phyloP scores from a whole-genome alignment of 2,888 invertebrate species.

The Lepidochrysops patricia region DNA sequence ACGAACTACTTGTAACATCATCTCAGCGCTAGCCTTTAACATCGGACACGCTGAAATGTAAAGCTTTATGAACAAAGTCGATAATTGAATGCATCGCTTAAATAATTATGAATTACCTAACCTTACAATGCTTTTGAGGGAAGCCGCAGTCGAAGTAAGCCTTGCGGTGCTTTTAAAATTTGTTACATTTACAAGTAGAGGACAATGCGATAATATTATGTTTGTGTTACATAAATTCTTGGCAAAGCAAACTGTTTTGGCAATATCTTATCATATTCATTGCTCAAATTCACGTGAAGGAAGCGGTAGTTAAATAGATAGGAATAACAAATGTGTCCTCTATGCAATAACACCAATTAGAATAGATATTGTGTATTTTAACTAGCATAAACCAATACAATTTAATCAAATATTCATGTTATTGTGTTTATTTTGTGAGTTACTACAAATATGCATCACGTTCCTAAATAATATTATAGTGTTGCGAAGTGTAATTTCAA shows the following conservation, averaged over 20 bases:
- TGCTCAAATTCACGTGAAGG: slow-evolving; percentile 17
- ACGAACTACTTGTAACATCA: too few relatives aligned
- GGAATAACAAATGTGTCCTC: slow-evolving; percentile 13
- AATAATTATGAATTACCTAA: too few relatives aligned
- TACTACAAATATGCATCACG: too few relatives aligned
- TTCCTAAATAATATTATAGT: too few relatives aligned
- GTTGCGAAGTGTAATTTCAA: too few relatives aligned
- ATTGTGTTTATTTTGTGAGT: background rate
- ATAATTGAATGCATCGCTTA: too few relatives aligned
- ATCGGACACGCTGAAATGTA: too few relatives aligned
- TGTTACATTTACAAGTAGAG: background rate
- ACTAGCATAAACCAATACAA: background rate
- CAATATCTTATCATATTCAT: slow-evolving; percentile 21
- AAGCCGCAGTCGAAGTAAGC: too few relatives aligned
- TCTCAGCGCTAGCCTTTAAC: too few relatives aligned
- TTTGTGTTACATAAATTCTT: slow-evolving; percentile 18
- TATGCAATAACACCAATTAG: background rate
- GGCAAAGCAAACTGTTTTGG: slow-evolving; percentile 22
- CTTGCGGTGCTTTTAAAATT: too few relatives aligned
- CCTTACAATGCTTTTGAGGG: too few relatives aligned
- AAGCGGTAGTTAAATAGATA: slow-evolving; percentile 16
- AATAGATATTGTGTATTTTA: background rate
- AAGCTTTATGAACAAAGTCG: too few relatives aligned
- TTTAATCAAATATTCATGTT: background rate
- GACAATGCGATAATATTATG: slow-evolving; percentile 1